These are phyloP conservation scores for Hypsibius dujardini DNA, from an alignment of 1,140 invertebrate species.

Conservation along the genomic window DNA sequence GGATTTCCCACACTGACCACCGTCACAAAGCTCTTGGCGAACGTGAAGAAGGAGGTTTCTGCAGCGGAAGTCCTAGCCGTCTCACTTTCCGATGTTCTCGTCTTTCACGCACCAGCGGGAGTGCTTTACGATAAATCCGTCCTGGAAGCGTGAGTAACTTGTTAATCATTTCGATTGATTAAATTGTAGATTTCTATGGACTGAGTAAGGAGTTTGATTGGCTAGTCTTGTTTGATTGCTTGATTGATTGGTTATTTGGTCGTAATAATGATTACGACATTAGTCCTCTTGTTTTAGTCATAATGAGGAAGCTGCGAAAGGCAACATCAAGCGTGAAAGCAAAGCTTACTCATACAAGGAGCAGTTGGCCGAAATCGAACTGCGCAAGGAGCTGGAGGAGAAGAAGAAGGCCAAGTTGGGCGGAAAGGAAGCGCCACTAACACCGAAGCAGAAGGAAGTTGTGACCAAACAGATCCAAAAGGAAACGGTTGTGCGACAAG, in stretches of 20 bases:
- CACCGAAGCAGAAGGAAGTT: constrained; percentile 78
- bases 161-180: constrained; percentile 18
- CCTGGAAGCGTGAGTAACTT: constrained; percentile 48
- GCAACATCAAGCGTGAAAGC: constrained; percentile 82
- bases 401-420: constrained; percentile 62
- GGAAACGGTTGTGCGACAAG: constrained; percentile 54
- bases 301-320: constrained; percentile 34
- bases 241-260: constrained; percentile 7
- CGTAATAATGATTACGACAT: constrained; percentile 18
- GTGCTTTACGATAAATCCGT: constrained; percentile 76
- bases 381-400: constrained; percentile 75
- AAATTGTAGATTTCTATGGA: neutral
- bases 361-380: constrained; percentile 77
- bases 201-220: constrained; percentile 18
- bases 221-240: constrained; percentile 17
- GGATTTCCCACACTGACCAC: constrained; percentile 45
- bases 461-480: constrained; percentile 68
- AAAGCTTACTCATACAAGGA: constrained; percentile 94
- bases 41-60: constrained; percentile 41
- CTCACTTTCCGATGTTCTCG: constrained; percentile 68
- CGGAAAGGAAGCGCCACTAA: constrained; percentile 48
- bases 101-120: constrained; percentile 67
- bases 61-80: constrained; percentile 51
- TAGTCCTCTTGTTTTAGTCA: constrained; percentile 30
- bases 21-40: constrained; percentile 40